phyloP scores from a whole-genome alignment of 1,140 invertebrate species.

The Panulirus ornatus region DNA sequence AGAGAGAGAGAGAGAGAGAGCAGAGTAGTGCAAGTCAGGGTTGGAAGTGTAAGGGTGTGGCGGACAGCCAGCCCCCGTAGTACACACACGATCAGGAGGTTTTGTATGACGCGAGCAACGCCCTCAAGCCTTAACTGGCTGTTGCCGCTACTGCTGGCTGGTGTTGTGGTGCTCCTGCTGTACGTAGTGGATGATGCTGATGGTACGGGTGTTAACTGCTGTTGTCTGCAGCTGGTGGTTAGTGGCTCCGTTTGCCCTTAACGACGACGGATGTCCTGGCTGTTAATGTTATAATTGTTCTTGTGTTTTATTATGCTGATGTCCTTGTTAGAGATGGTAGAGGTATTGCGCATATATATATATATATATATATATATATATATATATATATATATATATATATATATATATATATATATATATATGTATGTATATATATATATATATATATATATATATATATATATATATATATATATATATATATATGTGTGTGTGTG shows the following conservation, averaged over 20 bases:
- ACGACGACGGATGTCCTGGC: no score
- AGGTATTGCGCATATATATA: neutral
- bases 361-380: constrained; percentile 41
- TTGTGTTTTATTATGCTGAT: no score
- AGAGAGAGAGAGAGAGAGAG: constrained; percentile 1
- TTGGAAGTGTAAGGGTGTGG: neutral
- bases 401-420: constrained; percentile 53
- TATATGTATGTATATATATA: constrained; percentile 20
- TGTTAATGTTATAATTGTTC: no score
- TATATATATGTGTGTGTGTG: constrained; percentile 32
- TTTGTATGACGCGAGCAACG: neutral
- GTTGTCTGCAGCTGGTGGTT: no score
- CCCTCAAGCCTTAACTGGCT: no score
- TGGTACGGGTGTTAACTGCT: neutral
- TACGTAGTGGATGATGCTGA: neutral
- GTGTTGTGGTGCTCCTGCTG: neutral
- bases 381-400: constrained; percentile 45
- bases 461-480: constrained; percentile 42
- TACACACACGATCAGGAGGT: neutral
- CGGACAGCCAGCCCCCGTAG: neutral
- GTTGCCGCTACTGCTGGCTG: neutral
- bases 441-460: constrained; percentile 37
- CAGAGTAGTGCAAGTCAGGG: constrained; percentile 8
- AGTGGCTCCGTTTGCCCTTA: no score
- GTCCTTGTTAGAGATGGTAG: no score